Conservation (phyloP, 2,888 invertebrate genomes). For the Cephus runcator region DNA sequence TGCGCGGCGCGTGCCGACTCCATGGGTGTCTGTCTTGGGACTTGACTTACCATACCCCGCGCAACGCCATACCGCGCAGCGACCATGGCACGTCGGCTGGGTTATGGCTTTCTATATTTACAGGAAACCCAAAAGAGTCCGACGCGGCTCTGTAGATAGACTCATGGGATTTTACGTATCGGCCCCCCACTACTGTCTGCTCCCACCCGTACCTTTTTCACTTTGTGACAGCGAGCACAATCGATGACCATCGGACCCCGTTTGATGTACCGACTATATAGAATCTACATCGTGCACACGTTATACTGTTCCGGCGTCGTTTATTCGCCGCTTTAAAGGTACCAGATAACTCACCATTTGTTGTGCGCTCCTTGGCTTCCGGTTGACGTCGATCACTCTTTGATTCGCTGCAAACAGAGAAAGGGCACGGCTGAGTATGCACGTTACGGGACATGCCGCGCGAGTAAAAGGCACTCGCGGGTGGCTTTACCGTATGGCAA, state of each 20-base stretch:
- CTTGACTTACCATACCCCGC: neutral
- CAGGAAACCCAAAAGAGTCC: conserved; percentile 14
- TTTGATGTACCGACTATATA: neutral
- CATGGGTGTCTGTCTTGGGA: neutral
- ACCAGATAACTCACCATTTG: conserved; percentile 85
- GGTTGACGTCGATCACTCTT: conserved; percentile 81
- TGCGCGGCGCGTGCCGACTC: conserved; percentile 1
- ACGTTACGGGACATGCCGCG: neutral
- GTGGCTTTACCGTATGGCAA: neutral
- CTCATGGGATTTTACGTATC: neutral
- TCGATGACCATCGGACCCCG: neutral
- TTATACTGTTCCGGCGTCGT: neutral
- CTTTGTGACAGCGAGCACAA: neutral
- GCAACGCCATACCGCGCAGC: neutral
- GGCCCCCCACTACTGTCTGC: neutral
- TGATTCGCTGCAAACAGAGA: conserved; percentile 71
- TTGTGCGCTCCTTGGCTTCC: conserved; percentile 88
- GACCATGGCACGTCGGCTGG: neutral
- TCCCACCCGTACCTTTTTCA: neutral
- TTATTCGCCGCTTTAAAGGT: neutral
- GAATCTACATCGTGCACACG: neutral
- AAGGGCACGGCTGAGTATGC: neutral
- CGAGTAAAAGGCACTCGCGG: neutral
- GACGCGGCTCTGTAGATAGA: neutral
- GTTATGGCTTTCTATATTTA: conserved; percentile 38